These are phyloP conservation scores for Porites rus DNA, from an alignment of 92 coral and sea anemone species.

Conservation along the genomic window DNA sequence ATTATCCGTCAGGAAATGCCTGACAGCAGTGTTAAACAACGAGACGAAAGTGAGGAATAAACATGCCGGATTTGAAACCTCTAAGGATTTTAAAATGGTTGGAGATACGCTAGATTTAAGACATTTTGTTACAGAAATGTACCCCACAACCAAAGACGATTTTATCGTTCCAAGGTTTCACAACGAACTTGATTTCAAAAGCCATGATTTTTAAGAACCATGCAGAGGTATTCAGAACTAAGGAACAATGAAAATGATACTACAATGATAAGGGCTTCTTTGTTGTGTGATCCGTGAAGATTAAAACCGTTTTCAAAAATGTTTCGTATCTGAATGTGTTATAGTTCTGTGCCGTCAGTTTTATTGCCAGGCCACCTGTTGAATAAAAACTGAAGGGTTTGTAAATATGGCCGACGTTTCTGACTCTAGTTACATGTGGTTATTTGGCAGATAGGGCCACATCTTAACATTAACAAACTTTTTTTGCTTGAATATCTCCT, in stretches of 20 bases:
- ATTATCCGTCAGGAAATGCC: neutral
- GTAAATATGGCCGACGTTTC: neutral
- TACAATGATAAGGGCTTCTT: too few relatives aligned
- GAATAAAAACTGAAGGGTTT: neutral
- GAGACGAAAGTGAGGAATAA: neutral
- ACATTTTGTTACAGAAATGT: neutral
- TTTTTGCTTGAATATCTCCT: neutral
- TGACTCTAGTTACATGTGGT: neutral
- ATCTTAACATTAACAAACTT: conserved; percentile 7
- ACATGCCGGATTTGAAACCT: neutral
- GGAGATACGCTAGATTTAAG: neutral
- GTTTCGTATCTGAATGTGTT: neutral
- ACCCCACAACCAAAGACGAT: neutral
- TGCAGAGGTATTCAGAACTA: too few relatives aligned
- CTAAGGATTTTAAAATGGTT: neutral
- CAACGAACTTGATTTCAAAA: conserved; percentile 24
- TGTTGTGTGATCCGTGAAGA: too few relatives aligned
- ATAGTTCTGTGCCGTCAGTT: neutral
- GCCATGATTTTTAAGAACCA: neutral
- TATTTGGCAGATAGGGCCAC: neutral
- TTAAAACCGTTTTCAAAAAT: too few relatives aligned
- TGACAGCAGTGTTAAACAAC: neutral
- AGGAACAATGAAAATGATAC: too few relatives aligned
- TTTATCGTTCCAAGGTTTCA: neutral
- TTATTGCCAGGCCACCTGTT: conserved; percentile 12